Evolutionary conservation across 2,113 vertebrate species (phyloP), one percentile per base, ranked within the genome.

Genomic region (Origma solitaria): DNA sequence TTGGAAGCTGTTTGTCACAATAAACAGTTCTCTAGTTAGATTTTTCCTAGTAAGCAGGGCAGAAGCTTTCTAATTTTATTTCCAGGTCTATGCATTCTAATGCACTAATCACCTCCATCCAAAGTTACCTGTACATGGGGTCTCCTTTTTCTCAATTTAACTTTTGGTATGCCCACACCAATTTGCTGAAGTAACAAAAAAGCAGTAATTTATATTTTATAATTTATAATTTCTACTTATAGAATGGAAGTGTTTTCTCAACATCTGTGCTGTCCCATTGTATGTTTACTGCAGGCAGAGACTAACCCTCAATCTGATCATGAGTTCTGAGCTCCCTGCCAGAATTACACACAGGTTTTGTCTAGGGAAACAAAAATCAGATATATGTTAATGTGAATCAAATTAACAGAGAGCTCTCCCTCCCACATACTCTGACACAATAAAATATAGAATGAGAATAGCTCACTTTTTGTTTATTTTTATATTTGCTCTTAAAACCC

Each of bases 161-260:
- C 70, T 97, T 98, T 98, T 95, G 98, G 98, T 96, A 97, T 98
- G 96, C 98, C 98, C 97, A 98, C 95, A 97, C 98, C 98, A 98
- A 98, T 98, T 96, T 98, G 97, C 98, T 98, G 92, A 98, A 98
- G 98, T 96, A 96, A 98, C 90, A 98, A 94, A 98, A 96, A 98
- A 97, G 96, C 42, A 92, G 62, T 73, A 94, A 96, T 97, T 96
- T 82, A 94, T 93, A 93, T 93, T 84, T 92, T n/a, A n/a, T n/a
- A n/a, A n/a, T n/a, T n/a, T n/a, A n/a, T n/a, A n/a, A n/a, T n/a
- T n/a, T n/a, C n/a, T n/a, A 13, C 44, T 83, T 58, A 68, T 22
- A 73, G 31, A 73, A 86, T 28, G 56, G 60, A 83, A 56, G 2
- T 17, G 25, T 50, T 86, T 56, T 37, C 64, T 86, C 65, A 57